Base-by-base conservation (phyloP, 2,113 vertebrate genomes). In the Ceuthmochares aereus region DNA sequence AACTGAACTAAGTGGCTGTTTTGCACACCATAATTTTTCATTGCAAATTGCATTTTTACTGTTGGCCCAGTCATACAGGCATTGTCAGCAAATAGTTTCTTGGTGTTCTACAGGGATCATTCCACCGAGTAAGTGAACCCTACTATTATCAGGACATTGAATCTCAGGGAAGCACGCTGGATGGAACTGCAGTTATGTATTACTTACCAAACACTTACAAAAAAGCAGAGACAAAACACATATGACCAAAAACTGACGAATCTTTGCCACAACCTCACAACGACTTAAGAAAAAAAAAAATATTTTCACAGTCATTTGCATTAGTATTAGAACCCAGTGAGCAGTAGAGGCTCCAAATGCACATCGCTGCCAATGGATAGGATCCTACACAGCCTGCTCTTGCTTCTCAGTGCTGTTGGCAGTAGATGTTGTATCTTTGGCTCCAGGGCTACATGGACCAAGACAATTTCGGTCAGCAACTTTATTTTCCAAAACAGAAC, bases 261-360 rank as follows among this genome's bases (percentile, higher is more conserved):
- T 45, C 6, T 30, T 37, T 60, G 22, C 19, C 7, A 14, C 5
- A 18, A 67, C 4, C 12, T 52, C 19, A 49, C 3, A 26, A 32
- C 9, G 10, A n/a, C 4, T 54, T 47, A 45, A 16, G 14, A 16
- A 16, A 13, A 23, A 32, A 30, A 37, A 32, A 43, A 49, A 14
- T 11, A 2, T 9, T 6, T 3, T 2, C 19, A n/a, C 3, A 30
- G 7, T 25, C 0, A 1, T 49, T 36, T 60, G 14, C 14, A 26
- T 17, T 36, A 66, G 6, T 25, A 58, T 26, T 59, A 63, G 37
- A 32, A 36, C 29, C 30, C 13, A 49, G 25, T 2, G 47, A 63
- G 12, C 13, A 52, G 9, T 1, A 49, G 10, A 67, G 36, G 34
- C 26, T 40, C 69, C n/a, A 16, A 68, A 40, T n/a, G 25, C 6